A percentile compares a stretch with the other conserved stretches of the same genome.
phyloP scores from a whole-genome alignment of 2,888 invertebrate species.

The Thecophora atra region DNA sequence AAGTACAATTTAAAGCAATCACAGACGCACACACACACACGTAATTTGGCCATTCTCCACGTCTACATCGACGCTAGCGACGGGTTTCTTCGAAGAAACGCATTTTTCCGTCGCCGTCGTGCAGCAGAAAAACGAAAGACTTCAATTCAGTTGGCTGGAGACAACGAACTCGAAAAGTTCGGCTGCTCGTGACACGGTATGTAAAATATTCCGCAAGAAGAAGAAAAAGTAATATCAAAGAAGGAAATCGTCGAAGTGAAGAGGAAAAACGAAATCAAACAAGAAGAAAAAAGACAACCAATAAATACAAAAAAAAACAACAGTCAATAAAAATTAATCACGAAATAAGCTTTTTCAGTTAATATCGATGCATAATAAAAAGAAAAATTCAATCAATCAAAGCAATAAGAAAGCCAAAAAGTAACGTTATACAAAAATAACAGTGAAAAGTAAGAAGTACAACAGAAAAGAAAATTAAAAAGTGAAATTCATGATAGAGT shows the following conservation, averaged over 20 bases:
- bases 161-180: constrained; percentile 65
- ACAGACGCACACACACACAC: constrained; percentile 16
- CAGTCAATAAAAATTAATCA: neutral
- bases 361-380: constrained; percentile 11
- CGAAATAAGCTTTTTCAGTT: constrained; percentile 1
- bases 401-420: neutral
- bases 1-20: constrained; percentile 21
- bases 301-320: constrained; percentile 29
- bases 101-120: constrained; percentile 41
- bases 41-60: constrained; percentile 5
- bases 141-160: constrained; percentile 65
- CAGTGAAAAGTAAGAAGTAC: too few relatives aligned
- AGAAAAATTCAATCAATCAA: neutral
- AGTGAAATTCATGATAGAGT: too few relatives aligned
- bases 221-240: too few relatives aligned
- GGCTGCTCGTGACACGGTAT: constrained; percentile 46
- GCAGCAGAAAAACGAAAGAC: constrained; percentile 63
- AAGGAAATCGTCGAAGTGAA: constrained; percentile 15
- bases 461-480: too few relatives aligned
- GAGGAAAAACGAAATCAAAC: constrained; percentile 1
- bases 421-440: neutral
- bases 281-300: constrained; percentile 27
- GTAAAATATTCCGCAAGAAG: constrained; percentile 1
- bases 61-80: neutral
- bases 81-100: constrained; percentile 17